Conservation (phyloP, 2,113 vertebrate species). For the Dicaeum eximium region DNA sequence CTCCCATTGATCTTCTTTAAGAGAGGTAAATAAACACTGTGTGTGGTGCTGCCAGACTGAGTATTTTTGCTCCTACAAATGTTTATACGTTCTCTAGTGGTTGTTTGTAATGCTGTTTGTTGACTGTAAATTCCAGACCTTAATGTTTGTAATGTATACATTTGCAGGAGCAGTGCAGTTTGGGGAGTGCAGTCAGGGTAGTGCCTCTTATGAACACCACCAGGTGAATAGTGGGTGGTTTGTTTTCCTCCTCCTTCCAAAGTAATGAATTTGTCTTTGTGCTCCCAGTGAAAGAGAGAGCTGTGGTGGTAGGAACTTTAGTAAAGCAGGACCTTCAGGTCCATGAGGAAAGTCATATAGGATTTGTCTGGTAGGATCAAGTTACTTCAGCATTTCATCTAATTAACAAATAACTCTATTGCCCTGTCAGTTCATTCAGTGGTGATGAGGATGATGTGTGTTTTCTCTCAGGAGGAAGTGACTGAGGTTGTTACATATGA, state of each 20-base stretch:
- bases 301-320: not conserved
- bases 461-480: not conserved
- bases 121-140: slow-evolving; percentile 63
- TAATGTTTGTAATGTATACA: slow-evolving; percentile 63
- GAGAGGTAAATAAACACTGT: slow-evolving; percentile 65
- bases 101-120: slow-evolving; percentile 61
- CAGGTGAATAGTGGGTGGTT: slow-evolving; percentile 2
- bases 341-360: not conserved
- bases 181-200: not conserved
- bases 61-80: slow-evolving; percentile 42
- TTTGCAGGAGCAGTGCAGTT: not conserved
- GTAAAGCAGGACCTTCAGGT: slow-evolving; percentile 1
- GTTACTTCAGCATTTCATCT: slow-evolving; percentile 28
- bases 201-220: not conserved
- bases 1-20: slow-evolving; percentile 51
- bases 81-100: slow-evolving; percentile 55
- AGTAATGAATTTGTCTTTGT: slow-evolving; percentile 30
- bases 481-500: not conserved
- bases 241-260: not conserved
- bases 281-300: not conserved
- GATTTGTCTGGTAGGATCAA: not conserved
- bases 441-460: not conserved
- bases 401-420: not conserved
- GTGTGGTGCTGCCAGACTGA: slow-evolving; percentile 41
- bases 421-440: not conserved